A percentile compares a stretch with the other conserved stretches of the same genome.
Evolutionary conservation across 2,888 invertebrate genomes (phyloP).

Genomic region (Acanthococcus lagerstroemiae): DNA sequence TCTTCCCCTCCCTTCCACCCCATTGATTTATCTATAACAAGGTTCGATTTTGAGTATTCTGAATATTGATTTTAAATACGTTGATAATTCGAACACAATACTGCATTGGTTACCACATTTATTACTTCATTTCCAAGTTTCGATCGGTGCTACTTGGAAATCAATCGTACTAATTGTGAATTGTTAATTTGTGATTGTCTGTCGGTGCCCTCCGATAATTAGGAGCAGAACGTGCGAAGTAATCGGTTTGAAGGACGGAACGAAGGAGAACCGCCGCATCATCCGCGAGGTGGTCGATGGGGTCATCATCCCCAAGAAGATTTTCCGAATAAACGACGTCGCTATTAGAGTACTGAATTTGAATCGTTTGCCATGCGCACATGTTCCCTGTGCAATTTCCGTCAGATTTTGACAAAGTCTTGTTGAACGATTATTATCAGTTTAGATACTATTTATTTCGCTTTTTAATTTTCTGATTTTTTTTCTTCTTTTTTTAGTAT

Average conservation of each 20-base stretch:
- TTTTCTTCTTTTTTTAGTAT: no score
- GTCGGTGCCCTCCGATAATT: constrained; percentile 15
- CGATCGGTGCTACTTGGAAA: not conserved
- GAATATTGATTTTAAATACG: no score
- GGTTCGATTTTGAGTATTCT: no score
- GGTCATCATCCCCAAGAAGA: constrained; percentile 21
- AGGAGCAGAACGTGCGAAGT: constrained; percentile 16
- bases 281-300: constrained; percentile 3
- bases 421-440: no score
- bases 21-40: no score
- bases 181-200: constrained; percentile 19
- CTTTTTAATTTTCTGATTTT: no score
- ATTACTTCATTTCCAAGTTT: not conserved
- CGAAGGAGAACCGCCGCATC: constrained; percentile 12
- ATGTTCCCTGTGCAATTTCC: no score
- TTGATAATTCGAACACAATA: no score
- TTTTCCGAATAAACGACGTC: constrained; percentile 26
- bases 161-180: constrained; percentile 8
- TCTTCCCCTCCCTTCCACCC: no score
- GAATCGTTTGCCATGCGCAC: no score
- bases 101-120: not conserved
- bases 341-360: constrained; percentile 13
- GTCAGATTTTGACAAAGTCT: no score
- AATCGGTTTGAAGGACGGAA: constrained; percentile 18
- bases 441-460: no score